These are phyloP conservation scores for Takifugu flavidus DNA, from an alignment of 2,113 vertebrate species.

Conservation along the genomic window DNA sequence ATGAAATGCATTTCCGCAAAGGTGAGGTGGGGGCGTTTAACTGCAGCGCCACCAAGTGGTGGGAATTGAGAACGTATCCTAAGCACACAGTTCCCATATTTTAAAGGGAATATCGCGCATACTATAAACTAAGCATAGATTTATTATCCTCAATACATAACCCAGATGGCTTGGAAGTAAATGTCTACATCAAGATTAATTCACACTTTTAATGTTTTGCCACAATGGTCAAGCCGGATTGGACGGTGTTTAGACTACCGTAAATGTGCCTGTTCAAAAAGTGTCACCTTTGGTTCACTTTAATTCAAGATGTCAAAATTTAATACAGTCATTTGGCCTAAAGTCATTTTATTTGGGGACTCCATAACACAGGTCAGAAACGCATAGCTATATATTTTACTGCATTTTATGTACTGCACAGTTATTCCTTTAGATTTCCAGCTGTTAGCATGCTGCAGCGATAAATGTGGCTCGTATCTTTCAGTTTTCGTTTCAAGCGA, in stretches of 20 bases:
- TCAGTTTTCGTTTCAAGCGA: slow-evolving; percentile 84
- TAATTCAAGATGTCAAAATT: slow-evolving; percentile 60
- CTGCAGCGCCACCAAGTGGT: slow-evolving; percentile 25
- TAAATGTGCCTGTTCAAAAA: not conserved
- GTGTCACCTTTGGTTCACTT: no score
- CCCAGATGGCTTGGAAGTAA: no score
- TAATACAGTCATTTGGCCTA: slow-evolving; percentile 75
- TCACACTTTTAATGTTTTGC: no score
- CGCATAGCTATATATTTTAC: not conserved
- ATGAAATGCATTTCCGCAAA: not conserved
- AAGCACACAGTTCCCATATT: not conserved
- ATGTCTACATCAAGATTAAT: no score
- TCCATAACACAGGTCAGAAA: slow-evolving; percentile 89
- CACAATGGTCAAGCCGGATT: not conserved
- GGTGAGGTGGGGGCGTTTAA: fast-evolving
- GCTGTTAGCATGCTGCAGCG: not conserved
- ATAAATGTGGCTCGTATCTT: slow-evolving; percentile 16
- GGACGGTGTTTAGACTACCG: not conserved
- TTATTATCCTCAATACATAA: no score
- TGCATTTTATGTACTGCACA: not conserved
- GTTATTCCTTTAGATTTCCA: not conserved
- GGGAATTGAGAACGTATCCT: not conserved
- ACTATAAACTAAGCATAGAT: not conserved
- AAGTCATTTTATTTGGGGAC: slow-evolving; percentile 88
- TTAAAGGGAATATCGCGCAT: not conserved